Base-by-base conservation (phyloP, 2,888 invertebrate species). In the Agapetus fuscipes region DNA sequence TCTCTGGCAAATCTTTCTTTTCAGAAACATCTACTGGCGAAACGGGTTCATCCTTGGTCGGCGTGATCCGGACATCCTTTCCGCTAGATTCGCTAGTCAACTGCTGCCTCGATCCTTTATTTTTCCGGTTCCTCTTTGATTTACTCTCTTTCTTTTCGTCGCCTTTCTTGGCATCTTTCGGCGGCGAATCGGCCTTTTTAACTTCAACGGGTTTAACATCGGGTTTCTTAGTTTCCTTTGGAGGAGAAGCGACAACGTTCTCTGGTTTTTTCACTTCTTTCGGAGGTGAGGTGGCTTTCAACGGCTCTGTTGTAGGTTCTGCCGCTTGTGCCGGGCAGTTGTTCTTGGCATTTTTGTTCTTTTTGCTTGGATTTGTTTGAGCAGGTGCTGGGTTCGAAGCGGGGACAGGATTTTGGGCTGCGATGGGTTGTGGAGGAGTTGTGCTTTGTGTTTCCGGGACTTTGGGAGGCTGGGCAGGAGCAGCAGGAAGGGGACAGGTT, bases 151-250 rank as follows among this genome's bases (percentile, higher is more conserved):
- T n/a, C n/a, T n/a, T n/a, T n/a, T n/a, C 20, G 20, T 4, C 20
- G 4, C 9, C 17, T 32, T 43, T 43, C 24, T 34, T 30, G 5
- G 26, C 10, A 30, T 39, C 34, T 34, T 34, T 34, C 10, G 27
- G 5, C 4, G 24, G 13, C 13, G 11, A 4, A 6, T 20, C 26
- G 29, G 24, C 13, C n/a, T n/a, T n/a, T n/a, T n/a, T n/a, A n/a
- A n/a, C n/a, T n/a, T n/a, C n/a, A n/a, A n/a, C n/a, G n/a, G n/a
- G n/a, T n/a, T n/a, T n/a, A n/a, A n/a, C n/a, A n/a, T n/a, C n/a
- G n/a, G n/a, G n/a, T n/a, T n/a, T n/a, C n/a, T n/a, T n/a, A 13
- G 10, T 28, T 20, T 20, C 20, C 9, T 20, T 20, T 4, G 20
- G 5, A 20, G 20, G 4, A 20, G 4, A 4, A 6, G 4, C 9